These are phyloP conservation scores for Cololabis saira DNA, from an alignment of 2,113 vertebrate species.

Conservation along the genomic window DNA sequence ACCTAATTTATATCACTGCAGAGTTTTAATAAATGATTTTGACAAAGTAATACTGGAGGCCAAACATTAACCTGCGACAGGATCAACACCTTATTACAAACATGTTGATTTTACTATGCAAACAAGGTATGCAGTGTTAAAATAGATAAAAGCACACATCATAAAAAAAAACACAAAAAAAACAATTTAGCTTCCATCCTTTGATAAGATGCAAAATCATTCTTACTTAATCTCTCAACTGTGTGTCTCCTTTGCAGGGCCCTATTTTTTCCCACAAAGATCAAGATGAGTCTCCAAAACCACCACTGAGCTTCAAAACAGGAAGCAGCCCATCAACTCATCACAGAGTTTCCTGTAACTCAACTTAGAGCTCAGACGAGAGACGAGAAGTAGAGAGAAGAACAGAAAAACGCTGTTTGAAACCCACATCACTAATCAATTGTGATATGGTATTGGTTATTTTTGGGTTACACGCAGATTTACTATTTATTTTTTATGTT, in stretches of 20 bases:
- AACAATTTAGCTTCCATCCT: neutral
- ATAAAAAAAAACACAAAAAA: neutral
- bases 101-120: constrained; percentile 8
- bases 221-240: constrained; percentile 10
- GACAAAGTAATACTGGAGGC: constrained; percentile 20
- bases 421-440: constrained; percentile 1
- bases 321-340: constrained; percentile 62
- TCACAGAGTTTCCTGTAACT: constrained; percentile 64
- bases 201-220: constrained; percentile 4
- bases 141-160: constrained; percentile 1
- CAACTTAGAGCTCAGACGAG: constrained; percentile 15
- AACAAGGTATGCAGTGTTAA: neutral
- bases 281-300: constrained; percentile 45
- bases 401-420: neutral
- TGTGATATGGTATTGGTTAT: neutral
- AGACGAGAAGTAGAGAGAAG: constrained; percentile 13
- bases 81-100: constrained; percentile 21
- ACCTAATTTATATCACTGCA: constrained; percentile 14
- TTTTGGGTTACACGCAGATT: constrained; percentile 11
- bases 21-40: constrained; percentile 33
- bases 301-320: constrained; percentile 64
- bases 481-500: no score
- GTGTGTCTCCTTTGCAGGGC: neutral
- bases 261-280: constrained; percentile 27
- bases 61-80: constrained; percentile 5